Percentiles rank a stretch among this genome's conserved stretches.
phyloP scores from a whole-genome alignment of 2,797 vertebrate species.

The Aphelocoma californica region DNA sequence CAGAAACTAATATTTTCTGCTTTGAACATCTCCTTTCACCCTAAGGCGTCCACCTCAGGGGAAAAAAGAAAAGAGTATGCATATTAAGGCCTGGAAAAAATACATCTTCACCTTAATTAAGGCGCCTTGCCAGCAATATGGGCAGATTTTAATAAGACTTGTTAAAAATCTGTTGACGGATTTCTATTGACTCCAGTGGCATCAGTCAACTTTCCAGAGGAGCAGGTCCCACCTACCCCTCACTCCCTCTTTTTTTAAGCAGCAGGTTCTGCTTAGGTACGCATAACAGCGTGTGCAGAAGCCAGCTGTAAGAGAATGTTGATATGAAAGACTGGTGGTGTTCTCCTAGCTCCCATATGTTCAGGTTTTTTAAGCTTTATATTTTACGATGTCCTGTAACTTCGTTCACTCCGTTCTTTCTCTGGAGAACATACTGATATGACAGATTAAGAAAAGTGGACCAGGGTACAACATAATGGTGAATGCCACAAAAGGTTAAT shows the following conservation, averaged over 20 bases:
- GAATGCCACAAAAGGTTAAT: not conserved
- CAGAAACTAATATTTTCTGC: conserved; percentile 32
- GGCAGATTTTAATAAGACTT: not conserved
- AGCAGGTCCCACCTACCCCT: not conserved
- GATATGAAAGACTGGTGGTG: not conserved
- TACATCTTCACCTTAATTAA: conserved; percentile 13
- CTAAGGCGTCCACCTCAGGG: not conserved
- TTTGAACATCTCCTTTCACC: conserved; percentile 43
- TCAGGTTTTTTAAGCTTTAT: not conserved
- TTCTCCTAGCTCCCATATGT: not conserved
- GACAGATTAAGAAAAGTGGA: not conserved
- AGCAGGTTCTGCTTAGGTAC: not conserved
- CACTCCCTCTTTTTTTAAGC: not conserved
- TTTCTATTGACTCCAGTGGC: not conserved
- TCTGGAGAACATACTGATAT: not conserved
- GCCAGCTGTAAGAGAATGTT: not conserved
- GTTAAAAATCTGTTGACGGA: not conserved
- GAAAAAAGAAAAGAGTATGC: not conserved
- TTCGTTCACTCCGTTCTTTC: not conserved
- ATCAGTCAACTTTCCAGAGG: not conserved
- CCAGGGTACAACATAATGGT: fast-evolving
- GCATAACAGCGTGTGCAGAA: not conserved
- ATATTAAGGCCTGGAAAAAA: conserved; percentile 45
- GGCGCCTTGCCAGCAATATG: not conserved
- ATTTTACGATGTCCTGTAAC: not conserved